Conservation (phyloP, 2,888 invertebrate species). For the Andrena camellia region DNA sequence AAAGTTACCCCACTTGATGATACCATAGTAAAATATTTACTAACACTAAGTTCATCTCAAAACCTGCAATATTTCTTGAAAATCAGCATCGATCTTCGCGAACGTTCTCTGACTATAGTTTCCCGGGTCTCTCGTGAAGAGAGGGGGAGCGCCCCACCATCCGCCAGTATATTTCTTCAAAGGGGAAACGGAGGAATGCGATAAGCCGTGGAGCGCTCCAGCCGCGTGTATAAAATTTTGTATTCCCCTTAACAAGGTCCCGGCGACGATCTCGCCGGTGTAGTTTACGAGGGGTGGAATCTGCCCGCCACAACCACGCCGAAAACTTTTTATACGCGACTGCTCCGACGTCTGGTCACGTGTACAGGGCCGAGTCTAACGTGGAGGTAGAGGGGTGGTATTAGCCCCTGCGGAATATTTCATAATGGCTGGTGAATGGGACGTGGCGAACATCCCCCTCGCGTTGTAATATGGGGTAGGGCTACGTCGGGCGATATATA, state of each 20-base stretch:
- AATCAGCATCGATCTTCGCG: too few species aligned
- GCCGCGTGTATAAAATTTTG: conserved; percentile 33
- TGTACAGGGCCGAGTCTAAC: not conserved
- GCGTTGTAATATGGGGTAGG: conserved; percentile 51
- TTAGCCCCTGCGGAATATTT: conserved; percentile 59
- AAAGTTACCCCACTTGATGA: too few species aligned
- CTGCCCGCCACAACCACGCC: not conserved
- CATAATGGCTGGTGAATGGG: conserved; percentile 52
- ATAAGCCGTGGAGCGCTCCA: conserved; percentile 36
- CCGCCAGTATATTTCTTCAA: conserved; percentile 17
- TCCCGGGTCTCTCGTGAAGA: too few species aligned
- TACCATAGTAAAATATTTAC: too few species aligned
- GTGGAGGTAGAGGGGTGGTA: conserved; percentile 17
- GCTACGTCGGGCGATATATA: conserved; percentile 57
- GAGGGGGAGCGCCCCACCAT: not conserved
- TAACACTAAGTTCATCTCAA: too few species aligned
- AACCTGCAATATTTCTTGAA: too few species aligned
- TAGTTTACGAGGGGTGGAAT: conserved; percentile 29
- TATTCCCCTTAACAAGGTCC: conserved; percentile 38
- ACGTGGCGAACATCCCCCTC: conserved; percentile 49
- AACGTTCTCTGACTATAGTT: too few species aligned
- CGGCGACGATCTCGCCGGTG: conserved; percentile 10
- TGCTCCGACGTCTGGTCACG: conserved; percentile 17
- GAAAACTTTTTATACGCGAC: conserved; percentile 26
- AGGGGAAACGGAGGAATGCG: conserved; percentile 34